Evolutionary conservation across 2,888 invertebrate species (phyloP).

Genomic region (Orchestes rusci): DNA sequence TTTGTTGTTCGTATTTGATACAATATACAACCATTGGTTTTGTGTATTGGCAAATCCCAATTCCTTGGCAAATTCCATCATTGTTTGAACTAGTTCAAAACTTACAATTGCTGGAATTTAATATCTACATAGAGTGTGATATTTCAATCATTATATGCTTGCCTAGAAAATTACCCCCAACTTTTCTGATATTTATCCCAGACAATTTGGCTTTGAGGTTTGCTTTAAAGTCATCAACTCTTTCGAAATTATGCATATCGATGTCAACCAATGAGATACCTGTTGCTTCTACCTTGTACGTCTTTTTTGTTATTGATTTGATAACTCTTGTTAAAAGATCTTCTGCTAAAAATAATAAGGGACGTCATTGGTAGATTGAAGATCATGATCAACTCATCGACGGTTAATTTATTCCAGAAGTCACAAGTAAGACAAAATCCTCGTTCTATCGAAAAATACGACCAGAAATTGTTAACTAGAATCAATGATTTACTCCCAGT

Average conservation of each 20-base stretch:
- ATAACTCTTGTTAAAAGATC: conserved; percentile 61
- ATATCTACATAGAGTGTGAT: neutral
- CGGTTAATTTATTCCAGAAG: too few species aligned
- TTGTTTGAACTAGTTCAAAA: conserved; percentile 52
- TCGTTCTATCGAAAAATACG: too few species aligned
- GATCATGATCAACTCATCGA: too few species aligned
- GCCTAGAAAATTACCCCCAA: conserved; percentile 47
- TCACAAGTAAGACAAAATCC: too few species aligned
- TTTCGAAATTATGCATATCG: conserved; percentile 25
- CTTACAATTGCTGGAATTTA: conserved; percentile 49
- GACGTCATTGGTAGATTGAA: too few species aligned
- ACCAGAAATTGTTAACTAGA: too few species aligned
- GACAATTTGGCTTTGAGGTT: conserved; percentile 35
- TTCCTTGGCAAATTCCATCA: conserved; percentile 62
- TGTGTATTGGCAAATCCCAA: conserved; percentile 60
- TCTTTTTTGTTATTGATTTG: conserved; percentile 48
- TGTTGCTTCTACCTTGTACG: conserved; percentile 28
- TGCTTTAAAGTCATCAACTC: conserved; percentile 31
- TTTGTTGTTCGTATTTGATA: conserved; percentile 54
- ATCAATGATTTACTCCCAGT: too few species aligned
- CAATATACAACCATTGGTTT: conserved; percentile 77
- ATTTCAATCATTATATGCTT: conserved; percentile 1
- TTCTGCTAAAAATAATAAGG: conserved; percentile 46
- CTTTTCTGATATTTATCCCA: conserved; percentile 33
- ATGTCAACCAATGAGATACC: conserved; percentile 39